Evolutionary conservation across 2,113 vertebrate genomes (phyloP).

Genomic region (Ranitomeya variabilis): DNA sequence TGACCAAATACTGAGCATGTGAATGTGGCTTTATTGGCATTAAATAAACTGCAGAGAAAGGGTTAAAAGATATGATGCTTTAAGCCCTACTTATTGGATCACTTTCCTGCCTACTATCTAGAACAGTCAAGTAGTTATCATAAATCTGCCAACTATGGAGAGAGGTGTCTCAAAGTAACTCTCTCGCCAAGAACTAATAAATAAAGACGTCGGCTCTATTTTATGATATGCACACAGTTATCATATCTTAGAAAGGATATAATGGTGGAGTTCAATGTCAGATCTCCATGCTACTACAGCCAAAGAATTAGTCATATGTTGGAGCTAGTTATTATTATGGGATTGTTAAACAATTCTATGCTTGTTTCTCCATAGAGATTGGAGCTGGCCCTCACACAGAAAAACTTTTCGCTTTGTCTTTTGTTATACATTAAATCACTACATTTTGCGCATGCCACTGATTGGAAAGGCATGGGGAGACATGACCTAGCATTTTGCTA

Average conservation of each 20-base stretch:
- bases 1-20: too few relatives aligned
- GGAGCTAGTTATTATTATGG: background rate
- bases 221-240: conserved; percentile 26
- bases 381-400: background rate
- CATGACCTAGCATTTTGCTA: background rate
- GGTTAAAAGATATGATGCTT: background rate
- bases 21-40: too few relatives aligned
- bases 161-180: background rate
- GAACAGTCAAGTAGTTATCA: conserved; percentile 22
- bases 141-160: conserved; percentile 26
- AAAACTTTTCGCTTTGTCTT: conserved; percentile 1
- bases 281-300: conserved; percentile 17
- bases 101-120: background rate
- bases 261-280: background rate
- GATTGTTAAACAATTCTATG: too few relatives aligned
- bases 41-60: too few relatives aligned
- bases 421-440: background rate
- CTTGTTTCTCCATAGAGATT: background rate
- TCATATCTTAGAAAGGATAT: background rate
- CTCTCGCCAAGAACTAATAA: conserved; percentile 26
- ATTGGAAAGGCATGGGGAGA: background rate
- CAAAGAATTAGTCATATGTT: conserved; percentile 44
- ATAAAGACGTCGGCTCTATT: conserved; percentile 15
- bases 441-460: background rate
- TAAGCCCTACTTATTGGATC: conserved; percentile 13